Percentiles rank a stretch among this genome's conserved stretches.
Evolutionary conservation across 1,140 invertebrate species (phyloP).

Genomic region (Contarinia nasturtii): DNA sequence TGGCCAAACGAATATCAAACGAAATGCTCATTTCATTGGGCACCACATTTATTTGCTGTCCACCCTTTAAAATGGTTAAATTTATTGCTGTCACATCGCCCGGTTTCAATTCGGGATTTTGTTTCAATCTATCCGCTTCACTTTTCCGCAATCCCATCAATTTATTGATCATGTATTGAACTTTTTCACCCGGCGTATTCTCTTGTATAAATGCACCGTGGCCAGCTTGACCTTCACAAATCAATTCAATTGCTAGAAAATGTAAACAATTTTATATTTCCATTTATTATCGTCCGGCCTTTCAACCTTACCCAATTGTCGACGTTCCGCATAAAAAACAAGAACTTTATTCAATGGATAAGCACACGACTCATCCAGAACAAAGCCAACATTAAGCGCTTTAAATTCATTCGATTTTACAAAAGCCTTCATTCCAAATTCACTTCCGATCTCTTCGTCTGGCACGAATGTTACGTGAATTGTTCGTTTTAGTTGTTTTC

Average conservation of each 20-base stretch:
- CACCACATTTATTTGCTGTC: slow-evolving; percentile 72
- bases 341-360: slow-evolving; percentile 40
- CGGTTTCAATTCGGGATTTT: slow-evolving; percentile 33
- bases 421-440: slow-evolving; percentile 47
- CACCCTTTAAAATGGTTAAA: slow-evolving; percentile 61
- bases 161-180: slow-evolving; percentile 46
- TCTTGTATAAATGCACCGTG: slow-evolving; percentile 61
- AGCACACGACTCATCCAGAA: slow-evolving; percentile 59
- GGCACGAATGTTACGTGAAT: background rate
- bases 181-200: slow-evolving; percentile 59
- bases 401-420: slow-evolving; percentile 43
- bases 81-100: slow-evolving; percentile 73
- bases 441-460: slow-evolving; percentile 55
- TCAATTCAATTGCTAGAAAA: slow-evolving; percentile 18
- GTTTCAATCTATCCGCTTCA: slow-evolving; percentile 23
- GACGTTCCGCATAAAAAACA: slow-evolving; percentile 56
- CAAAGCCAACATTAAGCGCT: slow-evolving; percentile 55
- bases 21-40: slow-evolving; percentile 50
- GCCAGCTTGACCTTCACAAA: slow-evolving; percentile 50
- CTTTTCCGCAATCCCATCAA: slow-evolving; percentile 48
- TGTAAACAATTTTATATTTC: too few relatives aligned
- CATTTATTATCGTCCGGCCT: too few relatives aligned
- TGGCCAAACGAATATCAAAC: slow-evolving; percentile 62
- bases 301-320: slow-evolving; percentile 33
- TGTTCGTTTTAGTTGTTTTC: background rate